Base-by-base conservation (phyloP, 2,797 vertebrate genomes). In the Acropternis orthonyx region DNA sequence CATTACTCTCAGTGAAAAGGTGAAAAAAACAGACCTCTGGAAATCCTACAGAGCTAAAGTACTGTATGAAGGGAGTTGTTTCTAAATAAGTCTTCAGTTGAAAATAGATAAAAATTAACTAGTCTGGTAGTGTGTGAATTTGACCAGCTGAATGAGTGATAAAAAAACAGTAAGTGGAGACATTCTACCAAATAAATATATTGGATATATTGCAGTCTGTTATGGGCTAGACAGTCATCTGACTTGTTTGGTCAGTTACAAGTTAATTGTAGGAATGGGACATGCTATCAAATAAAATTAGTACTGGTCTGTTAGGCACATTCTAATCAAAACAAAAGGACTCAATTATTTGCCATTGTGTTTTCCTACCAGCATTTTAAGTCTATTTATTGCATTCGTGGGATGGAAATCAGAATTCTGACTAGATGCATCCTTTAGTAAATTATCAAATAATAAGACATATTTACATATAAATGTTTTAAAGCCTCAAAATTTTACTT, bases 211-310 rank as follows among this genome's bases (percentile, higher is more conserved):
- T 92, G 92, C 85, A 91, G 65, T 65, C 62, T 78, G 44, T 77
- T 91, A 34, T 54, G 61, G 56, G 32, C 20, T 85, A 74, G 59
- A 65, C 0, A 9, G 46, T 83, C 69, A 69, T 61, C 48, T 85
- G 52, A 89, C 39, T 77, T 88, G 21, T 71, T 91, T 85, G 80
- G 77, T 84, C 74, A 87, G 77, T 74, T 84, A 37, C 51, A 61
- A 86, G 69, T 92, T 94, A 94, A 93, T 92, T 75, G 83, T 15
- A 88, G 54, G 65, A 92, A 74, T 80, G 79, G 61, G 49, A 72
- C 9, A 9, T 75, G 71, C 61, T 66, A 78, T 92, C 65, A 95
- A 75, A 85, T 85, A 62, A 75, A 93, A 89, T 96, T 95, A 95
- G 18, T 91, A 72, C 34, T 75, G 92, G 58, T 95, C 91, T 93